A percentile compares a stretch with the other conserved stretches of the same genome.
These are phyloP conservation scores for Sinocyclocheilus anophthalmus DNA, from an alignment of 2,113 vertebrate genomes.

Conservation along the genomic window DNA sequence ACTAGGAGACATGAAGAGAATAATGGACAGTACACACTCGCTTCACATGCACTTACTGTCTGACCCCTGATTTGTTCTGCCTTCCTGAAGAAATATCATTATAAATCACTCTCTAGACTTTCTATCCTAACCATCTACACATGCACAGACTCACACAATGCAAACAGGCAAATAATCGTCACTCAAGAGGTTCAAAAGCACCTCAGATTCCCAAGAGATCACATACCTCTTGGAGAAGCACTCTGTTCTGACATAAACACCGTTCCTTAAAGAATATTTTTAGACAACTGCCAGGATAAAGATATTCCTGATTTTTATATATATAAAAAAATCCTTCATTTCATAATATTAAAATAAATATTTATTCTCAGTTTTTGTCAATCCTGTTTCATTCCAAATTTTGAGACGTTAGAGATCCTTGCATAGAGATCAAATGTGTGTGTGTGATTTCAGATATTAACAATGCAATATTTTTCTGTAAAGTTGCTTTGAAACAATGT, in stretches of 20 bases:
- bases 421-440: neutral
- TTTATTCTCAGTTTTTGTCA: too few species aligned
- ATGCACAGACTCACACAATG: conserved; percentile 1
- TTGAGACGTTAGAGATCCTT: too few species aligned
- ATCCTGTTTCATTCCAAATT: too few species aligned
- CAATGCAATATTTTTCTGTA: too few species aligned
- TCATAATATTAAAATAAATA: too few species aligned
- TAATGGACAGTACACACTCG: neutral
- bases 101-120: conserved; percentile 12
- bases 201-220: neutral
- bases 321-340: too few species aligned
- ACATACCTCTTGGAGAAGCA: neutral
- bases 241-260: neutral
- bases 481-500: too few species aligned
- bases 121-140: neutral
- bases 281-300: neutral
- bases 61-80: conserved; percentile 38
- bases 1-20: conserved; percentile 12
- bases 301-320: neutral
- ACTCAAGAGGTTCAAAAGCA: conserved; percentile 4
- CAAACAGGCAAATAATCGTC: conserved; percentile 11
- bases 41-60: conserved; percentile 16
- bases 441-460: neutral
- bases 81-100: neutral
- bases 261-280: neutral